Base-by-base conservation (phyloP, 2,113 vertebrate species). In the Zootoca vivipara region DNA sequence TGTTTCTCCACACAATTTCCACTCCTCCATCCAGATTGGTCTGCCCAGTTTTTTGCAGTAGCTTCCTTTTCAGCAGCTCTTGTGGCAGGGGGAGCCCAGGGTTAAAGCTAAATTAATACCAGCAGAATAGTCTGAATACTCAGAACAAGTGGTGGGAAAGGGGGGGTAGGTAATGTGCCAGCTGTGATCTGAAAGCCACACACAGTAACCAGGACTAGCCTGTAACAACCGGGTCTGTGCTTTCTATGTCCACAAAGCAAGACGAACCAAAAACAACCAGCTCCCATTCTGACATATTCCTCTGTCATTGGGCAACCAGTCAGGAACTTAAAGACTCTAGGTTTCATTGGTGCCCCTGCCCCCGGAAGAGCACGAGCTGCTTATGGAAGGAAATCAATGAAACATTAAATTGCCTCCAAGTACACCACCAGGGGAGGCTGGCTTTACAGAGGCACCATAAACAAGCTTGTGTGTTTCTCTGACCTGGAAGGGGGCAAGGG, bases 201-300 rank as follows among this genome's bases (percentile, higher is more conserved):
- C 69, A 0, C 0, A 0, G 0, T 9, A 24, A 89, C 93, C 2
- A 1, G 95, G 93, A 46, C 18, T 35, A n/a, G 2, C 94, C 83
- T 58, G 94, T 74, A 0, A 0, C 22, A 38, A 70, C 92, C 90
- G 91, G 92, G 87, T 91, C 90, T 8, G 13, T 93, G 92, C 40
- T 94, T 95, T 94, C 89, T 82, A 75, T 70, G 89, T 93, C 94
- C 92, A 92, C 93, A 92, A 0, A 2, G 5, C 83, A 78, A 77
- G 73, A 85, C 77, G 12, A 82, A 86, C 33, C 7, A 18, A 0
- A 3, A 58, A 73, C 62, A 81, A 15, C 8, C 77, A 24, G 40
- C 40, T 87, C 87, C 85, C 82, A 85, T 85, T 75, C 87, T 85
- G 81, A 42, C 58, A 78, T 58, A 26, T 3, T 0, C 0, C 15